Evolutionary conservation across 2,797 vertebrate species (phyloP).

Genomic region (Petrocephalus schoutedeni): DNA sequence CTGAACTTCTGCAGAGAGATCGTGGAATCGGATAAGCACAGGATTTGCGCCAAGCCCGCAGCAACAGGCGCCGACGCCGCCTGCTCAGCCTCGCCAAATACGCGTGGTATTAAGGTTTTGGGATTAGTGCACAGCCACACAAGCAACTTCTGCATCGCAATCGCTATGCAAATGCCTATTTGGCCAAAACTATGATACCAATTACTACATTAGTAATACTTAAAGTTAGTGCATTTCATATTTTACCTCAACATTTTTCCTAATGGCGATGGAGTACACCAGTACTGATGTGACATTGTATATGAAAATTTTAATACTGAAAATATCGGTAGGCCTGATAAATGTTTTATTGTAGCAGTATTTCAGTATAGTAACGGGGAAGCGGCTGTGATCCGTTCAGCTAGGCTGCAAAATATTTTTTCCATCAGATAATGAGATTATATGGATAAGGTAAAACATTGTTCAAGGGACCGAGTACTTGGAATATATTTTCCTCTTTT

Average conservation of each 20-base stretch:
- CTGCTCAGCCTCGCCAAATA: background rate
- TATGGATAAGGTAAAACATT: conserved; percentile 20
- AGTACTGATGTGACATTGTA: background rate
- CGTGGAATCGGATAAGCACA: background rate
- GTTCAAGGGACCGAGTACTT: background rate
- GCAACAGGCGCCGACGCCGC: background rate
- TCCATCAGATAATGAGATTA: background rate
- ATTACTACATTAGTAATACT: background rate
- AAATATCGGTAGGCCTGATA: background rate
- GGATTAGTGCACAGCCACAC: background rate
- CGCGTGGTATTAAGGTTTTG: background rate
- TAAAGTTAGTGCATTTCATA: background rate
- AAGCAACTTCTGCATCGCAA: background rate
- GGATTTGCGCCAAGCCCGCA: background rate
- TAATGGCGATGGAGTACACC: background rate
- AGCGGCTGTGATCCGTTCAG: background rate
- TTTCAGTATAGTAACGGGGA: background rate
- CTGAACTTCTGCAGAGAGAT: conserved; percentile 74
- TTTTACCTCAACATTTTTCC: background rate
- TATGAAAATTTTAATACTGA: conserved; percentile 4
- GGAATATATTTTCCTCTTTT: background rate
- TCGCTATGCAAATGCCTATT: background rate
- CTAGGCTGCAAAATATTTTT: background rate
- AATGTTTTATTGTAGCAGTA: background rate
- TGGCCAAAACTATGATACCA: background rate